Base-by-base conservation (phyloP, 2,888 invertebrate genomes). In the Drosophila flavopinicola region DNA sequence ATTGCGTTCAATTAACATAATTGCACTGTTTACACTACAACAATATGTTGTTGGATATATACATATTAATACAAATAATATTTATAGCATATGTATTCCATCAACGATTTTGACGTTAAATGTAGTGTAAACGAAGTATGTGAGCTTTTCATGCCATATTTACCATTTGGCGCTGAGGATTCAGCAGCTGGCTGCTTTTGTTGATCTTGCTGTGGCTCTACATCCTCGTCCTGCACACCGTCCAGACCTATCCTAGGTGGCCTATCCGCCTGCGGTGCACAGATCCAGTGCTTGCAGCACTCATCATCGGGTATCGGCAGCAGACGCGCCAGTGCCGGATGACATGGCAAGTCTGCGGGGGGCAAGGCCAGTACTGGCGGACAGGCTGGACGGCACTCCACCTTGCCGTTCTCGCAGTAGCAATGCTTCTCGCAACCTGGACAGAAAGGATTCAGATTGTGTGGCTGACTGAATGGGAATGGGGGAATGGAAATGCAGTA, bases 401-500 rank as follows among this genome's bases (percentile, higher is more conserved):
- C 93, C 72, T 95, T 96, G 11, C 97, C 97, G 90, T 95, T 95
- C 89, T 97, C 96, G 88, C 97, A 98, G 89, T 94, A 96, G 88
- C 97, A 98, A 75, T 95, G 93, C 75, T 95, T 93, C 67, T 97
- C 96, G 87, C 97, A 98, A 47, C 97, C 96, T 11, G 35, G 42
- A 20, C 2, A 9, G 10, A 27, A n/a, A 32, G 24, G 10, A 7
- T 25, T 23, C 13, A 7, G 38, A 6, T 37, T 37, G 45, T 24
- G 10, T 39, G 33, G 29, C 6, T 57, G 29, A 44, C 13, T 44
- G 20, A 15, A 38, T 48, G 60, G 29, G 27, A 11, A 35, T 65
- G 57, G 10, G 30, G 0, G n/a, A n/a, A 38, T 61, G 66, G 27
- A 29, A 11, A 41, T 61, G 57, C 11, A 7, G 30, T 17, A n/a